phyloP scores from a whole-genome alignment of 2,113 vertebrate species.

The Athene cunicularia region DNA sequence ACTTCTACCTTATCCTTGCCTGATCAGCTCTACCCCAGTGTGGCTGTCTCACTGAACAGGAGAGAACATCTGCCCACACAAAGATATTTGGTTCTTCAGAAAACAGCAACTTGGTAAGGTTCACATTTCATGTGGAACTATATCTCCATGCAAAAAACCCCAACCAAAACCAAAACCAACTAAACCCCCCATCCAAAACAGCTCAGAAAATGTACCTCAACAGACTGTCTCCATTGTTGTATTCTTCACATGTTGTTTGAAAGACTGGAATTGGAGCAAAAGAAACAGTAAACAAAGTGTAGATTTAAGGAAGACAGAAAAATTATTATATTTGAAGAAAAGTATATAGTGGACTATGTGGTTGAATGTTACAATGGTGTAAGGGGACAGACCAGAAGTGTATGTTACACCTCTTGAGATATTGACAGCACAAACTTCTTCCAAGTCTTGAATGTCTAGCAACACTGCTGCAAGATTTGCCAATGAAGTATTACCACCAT shows the following conservation, averaged over 20 bases:
- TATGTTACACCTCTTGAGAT: neutral
- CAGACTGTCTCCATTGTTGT: neutral
- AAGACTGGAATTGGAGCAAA: neutral
- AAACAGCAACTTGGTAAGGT: neutral
- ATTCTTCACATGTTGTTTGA: neutral
- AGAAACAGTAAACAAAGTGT: neutral
- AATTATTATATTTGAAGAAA: neutral
- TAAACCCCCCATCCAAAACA: neutral
- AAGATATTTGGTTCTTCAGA: neutral
- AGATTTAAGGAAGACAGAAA: neutral
- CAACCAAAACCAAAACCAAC: neutral
- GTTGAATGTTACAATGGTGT: neutral
- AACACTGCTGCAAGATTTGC: neutral
- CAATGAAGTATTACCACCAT: neutral
- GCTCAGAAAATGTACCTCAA: neutral
- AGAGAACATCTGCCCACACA: neutral
- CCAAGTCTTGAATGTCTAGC: neutral
- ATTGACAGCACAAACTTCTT: neutral
- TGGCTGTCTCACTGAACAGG: neutral
- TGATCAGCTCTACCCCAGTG: neutral
- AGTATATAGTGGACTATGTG: neutral
- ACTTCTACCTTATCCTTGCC: neutral
- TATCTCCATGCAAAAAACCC: neutral
- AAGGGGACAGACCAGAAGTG: neutral
- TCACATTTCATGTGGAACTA: neutral